A percentile compares a stretch with the other conserved stretches of the same genome.
Evolutionary conservation across 2,888 invertebrate genomes (phyloP).

Genomic region (Pimpla rufipes): DNA sequence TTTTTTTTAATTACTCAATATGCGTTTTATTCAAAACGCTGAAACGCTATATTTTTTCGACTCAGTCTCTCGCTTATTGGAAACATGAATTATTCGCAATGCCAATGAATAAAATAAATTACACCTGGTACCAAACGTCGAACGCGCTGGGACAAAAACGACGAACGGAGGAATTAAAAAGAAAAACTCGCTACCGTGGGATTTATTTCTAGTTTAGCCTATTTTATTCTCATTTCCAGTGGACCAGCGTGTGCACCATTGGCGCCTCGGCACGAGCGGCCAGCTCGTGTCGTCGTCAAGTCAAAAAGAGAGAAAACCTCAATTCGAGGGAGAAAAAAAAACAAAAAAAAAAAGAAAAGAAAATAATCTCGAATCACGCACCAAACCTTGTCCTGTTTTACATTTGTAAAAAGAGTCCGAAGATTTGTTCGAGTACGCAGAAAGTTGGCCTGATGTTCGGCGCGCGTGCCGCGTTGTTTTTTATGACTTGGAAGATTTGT

Average conservation of each 20-base stretch:
- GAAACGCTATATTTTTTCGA: not conserved
- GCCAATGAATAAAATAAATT: not conserved
- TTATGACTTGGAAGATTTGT: slow-evolving; percentile 36
- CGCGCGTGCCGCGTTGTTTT: slow-evolving; percentile 21
- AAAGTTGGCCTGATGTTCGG: slow-evolving; percentile 40
- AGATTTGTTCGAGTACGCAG: slow-evolving; percentile 23
- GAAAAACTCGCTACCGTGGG: not conserved
- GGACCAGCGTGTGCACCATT: slow-evolving; percentile 25
- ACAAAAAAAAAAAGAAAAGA: not conserved
- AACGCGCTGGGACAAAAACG: not conserved
- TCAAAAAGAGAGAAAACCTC: not conserved
- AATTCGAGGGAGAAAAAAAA: slow-evolving; percentile 13
- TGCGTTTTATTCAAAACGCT: not conserved
- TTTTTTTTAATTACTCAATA: not conserved
- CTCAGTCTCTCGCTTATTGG: not conserved
- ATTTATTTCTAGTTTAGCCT: slow-evolving; percentile 13
- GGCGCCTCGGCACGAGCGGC: slow-evolving; percentile 12
- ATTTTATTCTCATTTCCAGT: slow-evolving; percentile 23
- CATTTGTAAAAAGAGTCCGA: slow-evolving; percentile 2
- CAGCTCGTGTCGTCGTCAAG: slow-evolving; percentile 8
- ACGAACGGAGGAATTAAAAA: not conserved
- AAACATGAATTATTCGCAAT: not conserved
- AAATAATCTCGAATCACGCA: slow-evolving; percentile 6
- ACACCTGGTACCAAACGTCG: not conserved
- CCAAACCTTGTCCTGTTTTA: slow-evolving; percentile 6